Conservation (phyloP, 2,113 vertebrate genomes). For the Elephas maximus region DNA sequence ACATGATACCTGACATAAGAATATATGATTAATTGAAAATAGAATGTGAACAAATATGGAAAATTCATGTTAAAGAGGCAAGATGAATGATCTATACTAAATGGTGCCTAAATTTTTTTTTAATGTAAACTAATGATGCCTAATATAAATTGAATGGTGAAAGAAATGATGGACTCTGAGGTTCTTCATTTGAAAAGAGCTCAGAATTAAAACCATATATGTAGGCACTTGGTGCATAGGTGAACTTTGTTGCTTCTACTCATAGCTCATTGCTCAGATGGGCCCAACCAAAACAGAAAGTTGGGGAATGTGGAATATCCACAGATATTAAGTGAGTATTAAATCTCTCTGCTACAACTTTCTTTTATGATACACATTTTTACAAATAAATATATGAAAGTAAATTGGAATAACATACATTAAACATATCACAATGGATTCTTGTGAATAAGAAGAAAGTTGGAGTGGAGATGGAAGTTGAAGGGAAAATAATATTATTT, state of each 20-base stretch:
- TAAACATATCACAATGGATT: not conserved
- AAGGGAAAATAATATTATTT: not conserved
- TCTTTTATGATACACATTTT: not conserved
- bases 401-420: not conserved
- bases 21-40: not conserved
- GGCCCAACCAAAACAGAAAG: not conserved
- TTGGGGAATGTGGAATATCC: not conserved
- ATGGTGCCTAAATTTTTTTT: not conserved
- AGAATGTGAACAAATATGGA: not conserved
- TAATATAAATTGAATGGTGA: constrained; percentile 8
- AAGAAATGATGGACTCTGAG: not conserved
- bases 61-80: not conserved
- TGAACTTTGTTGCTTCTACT: not conserved
- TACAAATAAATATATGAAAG: not conserved
- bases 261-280: not conserved
- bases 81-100: not conserved
- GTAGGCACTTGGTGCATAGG: not conserved
- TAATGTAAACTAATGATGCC: not conserved
- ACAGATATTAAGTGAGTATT: not conserved
- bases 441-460: not conserved
- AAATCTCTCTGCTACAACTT: not conserved
- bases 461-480: not conserved
- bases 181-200: not conserved
- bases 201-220: not conserved
- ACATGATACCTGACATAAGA: not conserved